phyloP scores from a whole-genome alignment of 2,797 vertebrate species.

The Cyprinella venusta region DNA sequence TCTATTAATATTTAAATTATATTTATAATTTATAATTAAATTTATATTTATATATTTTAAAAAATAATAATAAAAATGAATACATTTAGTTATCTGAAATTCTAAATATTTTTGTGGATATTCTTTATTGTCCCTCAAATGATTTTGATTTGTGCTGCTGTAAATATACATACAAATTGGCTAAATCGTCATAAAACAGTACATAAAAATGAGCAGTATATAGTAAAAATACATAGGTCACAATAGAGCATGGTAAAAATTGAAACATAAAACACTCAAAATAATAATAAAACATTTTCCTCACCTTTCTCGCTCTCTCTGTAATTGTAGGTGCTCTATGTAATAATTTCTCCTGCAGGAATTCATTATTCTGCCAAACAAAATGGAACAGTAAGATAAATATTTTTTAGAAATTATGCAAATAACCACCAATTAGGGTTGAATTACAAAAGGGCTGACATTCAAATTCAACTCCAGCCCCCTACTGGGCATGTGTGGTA shows the following conservation, averaged over 20 bases:
- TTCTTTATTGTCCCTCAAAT: neutral
- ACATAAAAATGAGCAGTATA: neutral
- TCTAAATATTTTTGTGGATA: neutral
- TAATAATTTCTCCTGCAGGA: conserved; percentile 92
- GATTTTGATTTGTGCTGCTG: neutral
- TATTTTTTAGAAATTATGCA: neutral
- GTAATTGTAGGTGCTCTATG: conserved; percentile 94
- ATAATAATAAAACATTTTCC: neutral
- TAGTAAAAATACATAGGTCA: neutral
- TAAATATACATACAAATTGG: neutral
- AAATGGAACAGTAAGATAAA: conserved; percentile 18
- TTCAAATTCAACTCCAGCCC: conserved; percentile 44
- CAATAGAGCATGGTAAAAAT: neutral
- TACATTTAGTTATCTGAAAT: neutral
- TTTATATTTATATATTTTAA: neutral
- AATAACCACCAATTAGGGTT: neutral
- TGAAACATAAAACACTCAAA: neutral
- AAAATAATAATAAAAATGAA: neutral
- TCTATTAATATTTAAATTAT: neutral
- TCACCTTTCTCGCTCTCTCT: conserved; percentile 94
- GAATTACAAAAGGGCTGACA: no score
- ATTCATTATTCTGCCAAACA: conserved; percentile 88
- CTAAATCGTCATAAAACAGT: neutral
- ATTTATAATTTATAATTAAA: neutral
- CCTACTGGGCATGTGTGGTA: conserved; percentile 61